phyloP scores from a whole-genome alignment of 2,888 invertebrate species.

The Cryptocheilus praepositus region DNA sequence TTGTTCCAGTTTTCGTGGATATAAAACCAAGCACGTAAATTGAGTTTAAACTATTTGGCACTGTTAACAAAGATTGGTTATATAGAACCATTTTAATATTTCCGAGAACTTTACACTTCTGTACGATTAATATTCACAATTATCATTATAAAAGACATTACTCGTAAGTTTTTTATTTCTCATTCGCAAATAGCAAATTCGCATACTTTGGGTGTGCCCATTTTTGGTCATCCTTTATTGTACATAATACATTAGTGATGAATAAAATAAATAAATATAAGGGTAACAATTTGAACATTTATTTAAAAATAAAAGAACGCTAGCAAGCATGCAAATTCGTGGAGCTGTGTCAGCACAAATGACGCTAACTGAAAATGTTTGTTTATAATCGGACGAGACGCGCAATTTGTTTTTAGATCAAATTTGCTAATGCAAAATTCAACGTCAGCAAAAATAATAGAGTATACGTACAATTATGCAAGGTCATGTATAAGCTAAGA shows the following conservation, averaged over 20 bases:
- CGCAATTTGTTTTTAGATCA: no score
- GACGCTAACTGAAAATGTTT: no score
- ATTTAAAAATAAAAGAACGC: no score
- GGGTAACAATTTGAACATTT: no score
- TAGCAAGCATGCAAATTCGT: no score
- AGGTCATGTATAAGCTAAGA: no score
- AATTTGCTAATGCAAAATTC: no score
- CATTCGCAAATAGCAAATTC: conserved; percentile 17
- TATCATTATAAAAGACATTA: conserved; percentile 32
- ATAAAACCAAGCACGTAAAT: not conserved
- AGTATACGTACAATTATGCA: no score
- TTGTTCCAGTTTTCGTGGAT: conserved; percentile 10
- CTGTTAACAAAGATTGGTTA: conserved; percentile 3
- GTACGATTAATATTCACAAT: conserved; percentile 26
- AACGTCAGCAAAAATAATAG: no score
- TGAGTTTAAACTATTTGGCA: not conserved
- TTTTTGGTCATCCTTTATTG: conserved; percentile 40
- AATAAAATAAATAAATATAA: conserved; percentile 29
- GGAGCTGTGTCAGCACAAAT: no score
- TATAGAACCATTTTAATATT: not conserved
- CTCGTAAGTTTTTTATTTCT: conserved; percentile 32
- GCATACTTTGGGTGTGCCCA: conserved; percentile 27
- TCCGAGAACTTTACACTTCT: conserved; percentile 18
- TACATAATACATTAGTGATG: conserved; percentile 36
- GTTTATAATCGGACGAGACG: no score